Conservation (phyloP, 2,113 vertebrate genomes). For the Melanocharis versteri region DNA sequence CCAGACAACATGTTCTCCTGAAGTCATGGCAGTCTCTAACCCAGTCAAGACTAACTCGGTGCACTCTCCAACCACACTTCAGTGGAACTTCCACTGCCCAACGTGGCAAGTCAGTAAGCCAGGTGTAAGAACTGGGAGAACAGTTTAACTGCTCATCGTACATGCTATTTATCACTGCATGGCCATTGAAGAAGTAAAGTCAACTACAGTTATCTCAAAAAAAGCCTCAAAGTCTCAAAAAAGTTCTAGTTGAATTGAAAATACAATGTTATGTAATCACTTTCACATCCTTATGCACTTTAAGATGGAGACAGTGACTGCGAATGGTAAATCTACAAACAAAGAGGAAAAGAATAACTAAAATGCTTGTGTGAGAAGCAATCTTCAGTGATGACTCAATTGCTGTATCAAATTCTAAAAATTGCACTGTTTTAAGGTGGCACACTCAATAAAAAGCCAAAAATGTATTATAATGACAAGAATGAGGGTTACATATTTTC, state of each 20-base stretch:
- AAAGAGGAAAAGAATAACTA: background rate
- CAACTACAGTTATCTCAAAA: background rate
- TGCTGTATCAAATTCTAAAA: constrained; percentile 41
- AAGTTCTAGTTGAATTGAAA: background rate
- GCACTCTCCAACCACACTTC: background rate
- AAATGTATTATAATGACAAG: background rate
- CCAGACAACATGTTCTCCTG: background rate
- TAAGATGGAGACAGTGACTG: background rate
- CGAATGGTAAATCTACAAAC: background rate
- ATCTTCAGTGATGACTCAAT: background rate
- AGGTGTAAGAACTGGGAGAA: background rate
- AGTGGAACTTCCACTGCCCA: background rate
- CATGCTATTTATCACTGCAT: background rate
- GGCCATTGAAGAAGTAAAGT: background rate
- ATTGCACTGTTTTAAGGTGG: background rate
- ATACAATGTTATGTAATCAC: background rate
- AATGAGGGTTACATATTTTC: constrained; percentile 18
- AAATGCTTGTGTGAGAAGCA: background rate
- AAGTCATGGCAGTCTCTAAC: background rate
- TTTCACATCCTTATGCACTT: background rate
- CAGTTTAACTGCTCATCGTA: background rate
- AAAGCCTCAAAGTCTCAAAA: no score
- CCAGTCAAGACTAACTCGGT: background rate
- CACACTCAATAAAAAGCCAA: background rate
- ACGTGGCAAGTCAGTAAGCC: background rate